Base-by-base conservation (phyloP, 2,888 invertebrate genomes). In the Cristatella mucedo region DNA sequence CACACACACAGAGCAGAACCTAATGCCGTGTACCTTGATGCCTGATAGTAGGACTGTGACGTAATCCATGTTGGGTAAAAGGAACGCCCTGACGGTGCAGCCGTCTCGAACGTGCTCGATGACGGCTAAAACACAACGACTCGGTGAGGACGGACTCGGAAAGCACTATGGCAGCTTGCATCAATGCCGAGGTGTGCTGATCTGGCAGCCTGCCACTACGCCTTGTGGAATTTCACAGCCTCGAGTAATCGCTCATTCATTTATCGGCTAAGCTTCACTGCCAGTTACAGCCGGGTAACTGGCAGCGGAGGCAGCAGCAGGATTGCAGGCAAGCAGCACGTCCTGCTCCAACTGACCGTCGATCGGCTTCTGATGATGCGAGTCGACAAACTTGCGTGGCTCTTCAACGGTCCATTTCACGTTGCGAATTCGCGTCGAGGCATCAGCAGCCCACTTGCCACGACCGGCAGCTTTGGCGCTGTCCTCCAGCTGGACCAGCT, bases 71-170 rank as follows among this genome's bases (percentile, higher is more conserved):
- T 82, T 82, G 1, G 93, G 91, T 41, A 93, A 67, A 9, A 99
- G 71, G 56, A 91, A 82, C 2, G 84, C 81, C 48, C 93, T 75
- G 11, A 93, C 78, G 1, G 95, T 95, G 22, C 89, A 89, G 0
- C 95, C 95, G 68, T 97, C 95, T 41, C 91, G 76, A 1, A 97
- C 93, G 71, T 91, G 87, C 63, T 99, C 97, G 52, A 97, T 81
- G 42, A 97, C 77, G 33, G 93, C 91, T 66, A 53, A 19, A 53
- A 54, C 24, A 15, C 31, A 38, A 5, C 26, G n/a, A 41, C 11
- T 20, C n/a, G 18, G 5, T 30, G 16, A 30, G 9, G n/a, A n/a
- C n/a, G n/a, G n/a, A n/a, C n/a, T n/a, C n/a, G n/a, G n/a, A n/a
- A n/a, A n/a, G n/a, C n/a, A n/a, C n/a, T n/a, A n/a, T n/a, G n/a